Evolutionary conservation across 1,140 invertebrate genomes (phyloP), one percentile per base, ranked within the genome.

Genomic region (Dreissena rostriformis): DNA sequence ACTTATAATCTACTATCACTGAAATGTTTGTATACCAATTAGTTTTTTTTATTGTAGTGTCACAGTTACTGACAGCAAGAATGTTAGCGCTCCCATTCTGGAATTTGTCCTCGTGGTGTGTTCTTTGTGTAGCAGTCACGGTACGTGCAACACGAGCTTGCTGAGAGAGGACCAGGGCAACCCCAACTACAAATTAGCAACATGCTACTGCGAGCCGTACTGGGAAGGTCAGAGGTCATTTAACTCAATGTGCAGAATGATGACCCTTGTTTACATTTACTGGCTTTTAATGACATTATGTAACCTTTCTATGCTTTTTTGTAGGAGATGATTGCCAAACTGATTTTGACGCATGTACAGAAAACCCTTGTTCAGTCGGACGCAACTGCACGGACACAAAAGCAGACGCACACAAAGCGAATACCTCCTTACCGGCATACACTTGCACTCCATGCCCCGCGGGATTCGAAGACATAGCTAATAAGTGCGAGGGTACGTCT

Each of bases 161-260:
- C 52, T 70, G n/a, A 52, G 81, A 17, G 81, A 83, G 57, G 63
- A 67, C 26, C 51, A 24, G 10, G 39, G 71, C n/a, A 83, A 71
- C 24, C 71, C 74, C 14, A 70, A 24, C 22, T 83, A 75, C 52
- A 83, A 83, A 74, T 83, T 53, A 26, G 81, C 81, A 7, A 76
- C 73, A 2, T 84, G 82, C 39, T 7, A 63, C 14, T 84, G 82
- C 53, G 29, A 53, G 22, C 26, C n/a, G 0, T 84, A 84, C 51
- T 84, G 75, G 73, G 63, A 65, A 68, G 82, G 82, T 84, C 71
- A 19, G 70, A 68, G 28, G 24, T 65, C 29, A 14, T 68, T 15
- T 52, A 49, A 51, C 15, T 28, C 10, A 67, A 76, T 73, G 19
- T 17, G 11, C 15, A 26, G 17, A 68, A 5, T 28, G 19, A 39